A percentile compares a stretch with the other conserved stretches of the same genome.
These are phyloP conservation scores for Micrasema longulum DNA, from an alignment of 1,140 invertebrate species.

Conservation along the genomic window DNA sequence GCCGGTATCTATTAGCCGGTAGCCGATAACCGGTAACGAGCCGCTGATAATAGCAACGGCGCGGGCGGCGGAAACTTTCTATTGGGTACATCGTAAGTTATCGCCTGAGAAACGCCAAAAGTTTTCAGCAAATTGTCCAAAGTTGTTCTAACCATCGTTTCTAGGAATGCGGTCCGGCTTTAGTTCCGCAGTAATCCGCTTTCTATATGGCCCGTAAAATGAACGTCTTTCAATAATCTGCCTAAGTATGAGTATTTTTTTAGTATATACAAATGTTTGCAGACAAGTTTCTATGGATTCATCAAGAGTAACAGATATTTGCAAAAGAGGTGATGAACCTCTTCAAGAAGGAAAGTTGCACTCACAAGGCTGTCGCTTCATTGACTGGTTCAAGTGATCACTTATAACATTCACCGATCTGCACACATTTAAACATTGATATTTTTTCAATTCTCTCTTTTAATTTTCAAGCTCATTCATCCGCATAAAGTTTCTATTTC, in stretches of 20 bases:
- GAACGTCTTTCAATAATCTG: background rate
- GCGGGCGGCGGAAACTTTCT: slow-evolving; percentile 28
- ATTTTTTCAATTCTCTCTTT: too few species aligned
- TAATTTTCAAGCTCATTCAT: too few species aligned
- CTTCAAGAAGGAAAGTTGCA: background rate
- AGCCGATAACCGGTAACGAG: background rate
- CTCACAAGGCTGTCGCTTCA: too few species aligned
- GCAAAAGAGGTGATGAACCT: background rate
- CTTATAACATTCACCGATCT: too few species aligned
- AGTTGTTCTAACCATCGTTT: slow-evolving; percentile 29
- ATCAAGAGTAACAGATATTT: background rate
- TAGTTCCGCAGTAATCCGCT: background rate
- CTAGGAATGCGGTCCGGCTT: slow-evolving; percentile 27
- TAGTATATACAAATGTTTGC: background rate
- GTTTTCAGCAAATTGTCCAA: slow-evolving; percentile 39
- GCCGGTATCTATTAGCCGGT: too few species aligned
- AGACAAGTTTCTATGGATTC: background rate
- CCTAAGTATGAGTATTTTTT: background rate
- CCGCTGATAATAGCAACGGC: slow-evolving; percentile 28
- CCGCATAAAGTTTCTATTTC: too few species aligned
- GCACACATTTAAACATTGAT: too few species aligned
- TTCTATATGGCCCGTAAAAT: background rate
- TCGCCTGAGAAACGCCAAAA: slow-evolving; percentile 23
- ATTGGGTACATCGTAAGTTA: slow-evolving; percentile 38
- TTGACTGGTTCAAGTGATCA: too few species aligned